Evolutionary conservation across 2,113 vertebrate genomes (phyloP), one percentile per base, ranked within the genome.

Genomic region (Columba livia): DNA sequence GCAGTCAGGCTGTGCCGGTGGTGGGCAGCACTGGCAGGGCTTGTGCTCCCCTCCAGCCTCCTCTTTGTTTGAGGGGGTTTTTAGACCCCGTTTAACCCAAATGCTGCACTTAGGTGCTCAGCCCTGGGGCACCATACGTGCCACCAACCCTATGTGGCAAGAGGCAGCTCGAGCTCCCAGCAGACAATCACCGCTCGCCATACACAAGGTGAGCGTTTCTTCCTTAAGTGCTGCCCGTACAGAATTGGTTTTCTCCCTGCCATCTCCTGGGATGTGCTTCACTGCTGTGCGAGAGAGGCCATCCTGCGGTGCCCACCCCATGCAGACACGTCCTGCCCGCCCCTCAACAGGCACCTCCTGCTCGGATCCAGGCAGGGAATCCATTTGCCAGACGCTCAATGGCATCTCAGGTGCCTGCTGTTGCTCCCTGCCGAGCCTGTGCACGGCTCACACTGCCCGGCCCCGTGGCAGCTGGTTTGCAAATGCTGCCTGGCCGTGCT

Each of bases 161-260:
- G 54, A 3, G 88, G 28, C 69, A 69, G 54, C 85, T 61, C 0
- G 6, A 79, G 65, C 36, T 73, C 42, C 8, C 0, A 3, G n/a
- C 48, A 18, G 40, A 29, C 16, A 19, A 2, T 19, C 2, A 8
- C 47, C 3, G 1, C 73, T 56, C 4, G 5, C 48, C 25, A 15
- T 0, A 1, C 38, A 4, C 69, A 23, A 40, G 47, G 21, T 0
- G 7, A 24, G n/a, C 0, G 2, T 21, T 79, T 44, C 24, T 79
- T 44, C 24, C 20, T 19, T 34, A n/a, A 44, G 40, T 17, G 47
- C 31, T n/a, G 65, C 24, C 32, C 4, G 3, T 36, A 10, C 31
- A 7, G 8, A 50, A 48, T 23, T 21, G 26, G 0, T 75, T 58
- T 58, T 23, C 31, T 40, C 38, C 56, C 9, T 15, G 34, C 9